Conservation (phyloP, 2,113 vertebrate species). For the Zosterops pallidus region DNA sequence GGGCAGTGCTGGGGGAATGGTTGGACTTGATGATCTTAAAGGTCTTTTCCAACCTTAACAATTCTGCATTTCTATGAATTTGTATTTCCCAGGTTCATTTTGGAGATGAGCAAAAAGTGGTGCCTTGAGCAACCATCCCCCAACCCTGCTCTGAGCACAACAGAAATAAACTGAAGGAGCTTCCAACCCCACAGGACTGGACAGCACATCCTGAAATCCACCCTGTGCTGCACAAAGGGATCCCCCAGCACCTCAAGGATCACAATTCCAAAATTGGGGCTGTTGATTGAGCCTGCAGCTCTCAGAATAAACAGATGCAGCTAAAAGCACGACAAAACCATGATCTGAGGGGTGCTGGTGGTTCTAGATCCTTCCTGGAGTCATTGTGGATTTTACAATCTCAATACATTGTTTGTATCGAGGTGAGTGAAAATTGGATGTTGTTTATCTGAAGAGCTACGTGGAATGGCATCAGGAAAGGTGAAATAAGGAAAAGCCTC, state of each 20-base stretch:
- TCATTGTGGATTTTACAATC: not conserved
- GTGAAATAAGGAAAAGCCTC: not conserved
- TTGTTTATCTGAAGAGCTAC: not conserved
- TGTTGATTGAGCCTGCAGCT: not conserved
- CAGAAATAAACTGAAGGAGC: not conserved
- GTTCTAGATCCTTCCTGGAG: not conserved
- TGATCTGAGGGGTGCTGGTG: not conserved
- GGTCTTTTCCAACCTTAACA: not conserved
- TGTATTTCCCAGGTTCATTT: accelerated
- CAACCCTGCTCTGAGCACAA: not conserved
- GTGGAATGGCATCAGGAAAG: not conserved
- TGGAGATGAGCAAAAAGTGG: not conserved
- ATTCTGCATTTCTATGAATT: not conserved
- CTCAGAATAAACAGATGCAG: not conserved
- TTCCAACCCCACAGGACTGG: not conserved
- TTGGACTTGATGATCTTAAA: accelerated
- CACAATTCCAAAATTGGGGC: accelerated
- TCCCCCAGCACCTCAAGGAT: accelerated
- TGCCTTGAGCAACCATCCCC: accelerated
- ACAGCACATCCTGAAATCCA: not conserved
- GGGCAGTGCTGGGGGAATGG: not conserved
- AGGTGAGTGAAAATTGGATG: not conserved
- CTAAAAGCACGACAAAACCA: not conserved
- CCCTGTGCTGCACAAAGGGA: no score
- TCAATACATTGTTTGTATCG: no score